phyloP scores from a whole-genome alignment of 2,888 invertebrate species.

The Blastobasis lacticolella region DNA sequence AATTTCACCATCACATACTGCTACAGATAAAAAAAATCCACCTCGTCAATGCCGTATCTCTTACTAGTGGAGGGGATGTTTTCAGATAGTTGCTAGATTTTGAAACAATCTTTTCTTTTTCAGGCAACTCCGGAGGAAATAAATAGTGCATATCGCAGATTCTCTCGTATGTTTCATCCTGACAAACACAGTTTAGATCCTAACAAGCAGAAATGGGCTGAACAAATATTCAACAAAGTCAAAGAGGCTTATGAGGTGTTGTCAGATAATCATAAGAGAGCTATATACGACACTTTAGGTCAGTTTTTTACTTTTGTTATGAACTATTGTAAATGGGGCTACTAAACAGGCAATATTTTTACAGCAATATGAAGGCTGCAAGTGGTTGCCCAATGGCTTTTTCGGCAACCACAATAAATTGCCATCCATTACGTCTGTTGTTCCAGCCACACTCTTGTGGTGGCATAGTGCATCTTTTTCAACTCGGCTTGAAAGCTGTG shows the following conservation, averaged over 20 bases:
- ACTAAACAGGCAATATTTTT: too few species aligned
- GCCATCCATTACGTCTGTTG: too few species aligned
- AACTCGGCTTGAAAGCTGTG: too few species aligned
- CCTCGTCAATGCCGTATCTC: too few species aligned
- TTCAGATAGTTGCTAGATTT: conserved; percentile 7
- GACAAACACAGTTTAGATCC: conserved; percentile 93
- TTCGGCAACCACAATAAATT: too few species aligned
- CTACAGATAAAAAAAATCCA: too few species aligned
- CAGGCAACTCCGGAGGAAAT: conserved; percentile 96
- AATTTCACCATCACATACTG: too few species aligned
- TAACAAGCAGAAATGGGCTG: conserved; percentile 89
- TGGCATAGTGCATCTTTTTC: too few species aligned
- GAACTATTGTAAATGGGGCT: neutral
- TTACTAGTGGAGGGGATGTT: too few species aligned
- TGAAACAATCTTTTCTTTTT: conserved; percentile 15
- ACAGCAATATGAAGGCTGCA: too few species aligned
- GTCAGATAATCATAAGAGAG: conserved; percentile 93
- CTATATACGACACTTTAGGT: conserved; percentile 91
- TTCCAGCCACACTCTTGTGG: too few species aligned
- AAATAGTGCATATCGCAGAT: conserved; percentile 91
- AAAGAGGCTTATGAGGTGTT: conserved; percentile 97
- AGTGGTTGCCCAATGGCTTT: too few species aligned
- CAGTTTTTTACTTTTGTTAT: conserved; percentile 11
- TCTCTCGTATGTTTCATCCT: conserved; percentile 96
- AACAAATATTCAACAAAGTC: conserved; percentile 92